phyloP scores from a whole-genome alignment of 2,888 invertebrate species.

The Callyntrura guangdongensis region DNA sequence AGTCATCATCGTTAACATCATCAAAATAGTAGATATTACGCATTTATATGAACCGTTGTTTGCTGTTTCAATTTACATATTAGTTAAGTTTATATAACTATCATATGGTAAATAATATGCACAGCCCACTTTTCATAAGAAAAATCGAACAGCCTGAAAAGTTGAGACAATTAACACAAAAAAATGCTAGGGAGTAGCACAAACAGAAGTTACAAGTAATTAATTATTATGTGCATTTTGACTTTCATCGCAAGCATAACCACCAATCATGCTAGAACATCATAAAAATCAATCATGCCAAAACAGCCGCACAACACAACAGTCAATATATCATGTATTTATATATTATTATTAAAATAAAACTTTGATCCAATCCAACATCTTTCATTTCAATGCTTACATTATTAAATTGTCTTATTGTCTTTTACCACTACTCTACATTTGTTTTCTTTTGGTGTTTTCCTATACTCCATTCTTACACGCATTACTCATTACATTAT shows the following conservation, averaged over 20 bases:
- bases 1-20: neutral
- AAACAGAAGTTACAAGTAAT: slow-evolving; percentile 36
- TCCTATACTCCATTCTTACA: too few relatives aligned
- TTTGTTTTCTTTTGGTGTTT: too few relatives aligned
- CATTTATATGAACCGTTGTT: too few relatives aligned
- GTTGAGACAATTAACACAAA: too few relatives aligned
- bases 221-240: slow-evolving; percentile 9
- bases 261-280: slow-evolving; percentile 5
- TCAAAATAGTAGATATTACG: neutral
- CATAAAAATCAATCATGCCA: neutral
- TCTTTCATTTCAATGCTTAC: neutral
- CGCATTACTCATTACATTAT: slow-evolving; percentile 14
- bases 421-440: neutral
- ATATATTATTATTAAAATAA: too few relatives aligned
- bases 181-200: slow-evolving; percentile 3
- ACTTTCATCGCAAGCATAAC: neutral
- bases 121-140: too few relatives aligned
- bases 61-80: too few relatives aligned
- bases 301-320: too few relatives aligned
- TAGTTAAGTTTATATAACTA: neutral
- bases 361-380: slow-evolving; percentile 30
- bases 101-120: neutral
- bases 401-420: slow-evolving; percentile 31
- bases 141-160: too few relatives aligned
- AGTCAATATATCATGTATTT: too few relatives aligned